Percentiles rank a stretch among this genome's conserved stretches.
Conservation (phyloP, 2,888 invertebrate genomes). For the Noctua janthe region DNA sequence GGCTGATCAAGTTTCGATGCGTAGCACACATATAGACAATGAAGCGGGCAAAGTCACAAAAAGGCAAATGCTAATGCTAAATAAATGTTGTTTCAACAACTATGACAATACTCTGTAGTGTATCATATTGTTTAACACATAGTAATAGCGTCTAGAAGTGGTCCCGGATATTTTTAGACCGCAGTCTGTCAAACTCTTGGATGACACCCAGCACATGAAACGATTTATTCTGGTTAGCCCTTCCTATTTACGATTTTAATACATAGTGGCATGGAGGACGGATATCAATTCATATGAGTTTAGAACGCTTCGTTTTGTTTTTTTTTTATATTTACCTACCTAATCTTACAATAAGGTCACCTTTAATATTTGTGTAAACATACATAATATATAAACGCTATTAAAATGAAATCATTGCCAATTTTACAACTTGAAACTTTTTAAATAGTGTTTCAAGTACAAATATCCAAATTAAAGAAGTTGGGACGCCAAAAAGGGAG, state of each 20-base stretch:
- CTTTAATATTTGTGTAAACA: too few relatives aligned
- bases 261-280: conserved; percentile 20
- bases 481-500: background rate
- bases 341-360: too few relatives aligned
- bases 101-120: background rate
- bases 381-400: too few relatives aligned
- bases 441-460: too few relatives aligned
- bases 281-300: conserved; percentile 20
- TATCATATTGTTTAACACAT: conserved; percentile 1
- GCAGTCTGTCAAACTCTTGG: conserved; percentile 76
- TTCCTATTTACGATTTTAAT: conserved; percentile 63
- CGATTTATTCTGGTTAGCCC: conserved; percentile 72
- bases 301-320: background rate
- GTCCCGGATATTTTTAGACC: conserved; percentile 73
- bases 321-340: background rate
- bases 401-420: background rate
- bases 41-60: background rate
- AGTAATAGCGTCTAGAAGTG: conserved; percentile 59
- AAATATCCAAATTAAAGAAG: too few relatives aligned
- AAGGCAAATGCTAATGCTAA: background rate
- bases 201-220: conserved; percentile 74
- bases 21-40: background rate
- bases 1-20: background rate
- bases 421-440: too few relatives aligned
- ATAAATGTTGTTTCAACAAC: background rate